Conservation (phyloP, 2,888 invertebrate genomes). For the Tipula unca region DNA sequence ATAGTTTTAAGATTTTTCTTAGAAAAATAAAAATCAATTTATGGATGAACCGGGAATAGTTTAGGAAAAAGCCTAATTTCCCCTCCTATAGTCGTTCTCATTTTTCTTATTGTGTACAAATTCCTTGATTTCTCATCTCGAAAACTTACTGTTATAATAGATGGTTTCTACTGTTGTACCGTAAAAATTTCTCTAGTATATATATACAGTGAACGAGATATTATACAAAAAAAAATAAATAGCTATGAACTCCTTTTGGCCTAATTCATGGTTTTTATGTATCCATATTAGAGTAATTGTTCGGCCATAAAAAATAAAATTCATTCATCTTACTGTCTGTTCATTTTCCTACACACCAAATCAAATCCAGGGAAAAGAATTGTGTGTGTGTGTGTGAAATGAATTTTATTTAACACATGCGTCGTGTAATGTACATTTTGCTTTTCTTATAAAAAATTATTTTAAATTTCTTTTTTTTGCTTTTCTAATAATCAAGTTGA, state of each 20-base stretch:
- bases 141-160: background rate
- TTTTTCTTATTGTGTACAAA: background rate
- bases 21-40: background rate
- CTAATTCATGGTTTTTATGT: background rate
- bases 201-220: background rate
- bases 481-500: background rate
- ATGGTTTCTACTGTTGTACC: background rate
- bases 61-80: background rate
- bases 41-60: background rate
- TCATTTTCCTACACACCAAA: background rate
- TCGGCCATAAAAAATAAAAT: background rate
- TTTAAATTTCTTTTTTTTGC: background rate
- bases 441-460: background rate
- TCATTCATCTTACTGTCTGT: background rate
- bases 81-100: background rate
- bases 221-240: background rate
- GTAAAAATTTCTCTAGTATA: background rate
- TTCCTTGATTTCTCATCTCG: background rate
- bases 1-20: background rate
- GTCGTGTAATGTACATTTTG: background rate
- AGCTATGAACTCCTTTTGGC: background rate
- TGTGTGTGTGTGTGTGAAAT: background rate
- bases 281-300: background rate
- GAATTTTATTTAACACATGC: background rate
- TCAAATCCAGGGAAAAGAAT: background rate